phyloP scores from a whole-genome alignment of 2,797 vertebrate genomes.

The Trachops cirrhosus region DNA sequence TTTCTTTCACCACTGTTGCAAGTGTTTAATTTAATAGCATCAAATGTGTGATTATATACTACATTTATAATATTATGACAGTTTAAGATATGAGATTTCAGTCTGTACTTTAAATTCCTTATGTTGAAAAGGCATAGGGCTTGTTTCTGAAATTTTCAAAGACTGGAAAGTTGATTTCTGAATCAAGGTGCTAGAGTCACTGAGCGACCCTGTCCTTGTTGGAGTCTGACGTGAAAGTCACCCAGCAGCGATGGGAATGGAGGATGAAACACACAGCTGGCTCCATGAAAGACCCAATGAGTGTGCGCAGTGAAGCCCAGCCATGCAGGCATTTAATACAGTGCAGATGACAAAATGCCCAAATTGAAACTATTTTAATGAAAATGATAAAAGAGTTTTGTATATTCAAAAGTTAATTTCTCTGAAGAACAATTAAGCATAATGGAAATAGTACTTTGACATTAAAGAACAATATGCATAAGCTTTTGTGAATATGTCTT shows the following conservation, averaged over 20 bases:
- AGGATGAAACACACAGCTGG: conserved; percentile 28
- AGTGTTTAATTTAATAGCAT: neutral
- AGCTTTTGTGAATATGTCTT: conserved; percentile 15
- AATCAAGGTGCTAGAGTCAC: neutral
- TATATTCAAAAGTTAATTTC: conserved; percentile 60
- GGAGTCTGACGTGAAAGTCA: conserved; percentile 24
- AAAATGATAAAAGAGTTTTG: conserved; percentile 64
- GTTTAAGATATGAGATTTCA: neutral
- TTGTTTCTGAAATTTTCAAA: conserved; percentile 22
- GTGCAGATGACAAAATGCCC: neutral
- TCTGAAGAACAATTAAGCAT: conserved; percentile 43
- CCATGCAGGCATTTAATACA: neutral
- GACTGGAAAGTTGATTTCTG: conserved; percentile 14
- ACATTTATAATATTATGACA: neutral
- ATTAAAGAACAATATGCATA: conserved; percentile 28
- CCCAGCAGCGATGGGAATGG: neutral
- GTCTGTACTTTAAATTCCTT: conserved; percentile 17
- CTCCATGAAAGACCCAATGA: neutral
- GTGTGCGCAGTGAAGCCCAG: neutral
- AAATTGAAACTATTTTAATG: conserved; percentile 59
- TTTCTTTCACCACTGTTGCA: neutral
- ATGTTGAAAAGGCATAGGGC: neutral
- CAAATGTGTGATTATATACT: neutral
- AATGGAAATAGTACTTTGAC: conserved; percentile 38
- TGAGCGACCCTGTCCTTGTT: neutral